phyloP scores from a whole-genome alignment of 2,797 vertebrate genomes.

The Clarias laeviceps region DNA sequence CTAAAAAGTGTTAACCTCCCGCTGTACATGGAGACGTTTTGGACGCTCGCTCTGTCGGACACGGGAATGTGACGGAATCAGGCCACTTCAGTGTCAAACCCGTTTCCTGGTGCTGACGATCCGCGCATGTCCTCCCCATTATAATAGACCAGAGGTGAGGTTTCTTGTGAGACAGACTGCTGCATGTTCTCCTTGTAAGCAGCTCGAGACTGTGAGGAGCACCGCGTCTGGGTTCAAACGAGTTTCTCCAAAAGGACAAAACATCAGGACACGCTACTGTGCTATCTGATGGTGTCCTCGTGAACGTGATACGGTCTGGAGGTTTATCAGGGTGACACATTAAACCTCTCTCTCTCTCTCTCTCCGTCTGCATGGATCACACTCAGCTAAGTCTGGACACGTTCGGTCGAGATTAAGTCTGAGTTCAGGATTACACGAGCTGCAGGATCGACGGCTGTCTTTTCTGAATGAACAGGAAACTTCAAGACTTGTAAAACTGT shows the following conservation, averaged over 20 bases:
- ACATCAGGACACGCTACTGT: not conserved
- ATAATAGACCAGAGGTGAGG: not conserved
- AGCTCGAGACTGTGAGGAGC: not conserved
- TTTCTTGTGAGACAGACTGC: not conserved
- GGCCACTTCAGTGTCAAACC: not conserved
- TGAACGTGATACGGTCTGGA: not conserved
- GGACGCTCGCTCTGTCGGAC: not conserved
- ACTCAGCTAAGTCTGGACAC: not conserved
- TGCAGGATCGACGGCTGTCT: not conserved
- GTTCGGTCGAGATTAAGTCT: not conserved
- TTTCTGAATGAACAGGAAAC: not conserved
- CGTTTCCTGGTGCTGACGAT: not conserved
- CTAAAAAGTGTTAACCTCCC: too few species aligned
- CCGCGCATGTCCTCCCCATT: not conserved
- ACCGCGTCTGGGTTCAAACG: not conserved
- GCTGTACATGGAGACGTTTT: too few species aligned
- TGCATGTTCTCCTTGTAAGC: not conserved
- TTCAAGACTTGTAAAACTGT: not conserved
- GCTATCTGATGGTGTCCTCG: not conserved
- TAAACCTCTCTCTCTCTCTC: not conserved
- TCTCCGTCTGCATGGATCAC: not conserved
- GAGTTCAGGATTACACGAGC: not conserved
- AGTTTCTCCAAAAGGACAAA: not conserved
- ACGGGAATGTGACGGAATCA: not conserved
- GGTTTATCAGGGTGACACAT: not conserved